A percentile compares a stretch with the other conserved stretches of the same genome.
These are phyloP conservation scores for Meganola albula DNA, from an alignment of 2,888 invertebrate species.

Conservation along the genomic window DNA sequence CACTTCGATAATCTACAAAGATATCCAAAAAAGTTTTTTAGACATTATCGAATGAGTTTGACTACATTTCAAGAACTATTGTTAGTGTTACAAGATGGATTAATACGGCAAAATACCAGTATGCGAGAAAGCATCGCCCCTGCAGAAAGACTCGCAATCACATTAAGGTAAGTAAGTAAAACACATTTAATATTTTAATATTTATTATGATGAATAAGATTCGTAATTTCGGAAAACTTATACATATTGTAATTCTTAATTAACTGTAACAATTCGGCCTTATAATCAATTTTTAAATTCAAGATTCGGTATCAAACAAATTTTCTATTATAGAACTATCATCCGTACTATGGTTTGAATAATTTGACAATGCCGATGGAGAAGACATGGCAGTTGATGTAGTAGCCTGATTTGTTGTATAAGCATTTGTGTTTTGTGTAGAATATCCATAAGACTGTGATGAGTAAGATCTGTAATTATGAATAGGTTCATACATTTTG, in stretches of 20 bases:
- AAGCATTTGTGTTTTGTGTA: no score
- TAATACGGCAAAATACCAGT: slow-evolving; percentile 9
- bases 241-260: neutral
- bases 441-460: neutral
- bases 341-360: no score
- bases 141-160: slow-evolving; percentile 7
- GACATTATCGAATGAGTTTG: slow-evolving; percentile 11
- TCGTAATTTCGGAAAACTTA: slow-evolving; percentile 3
- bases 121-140: slow-evolving; percentile 8
- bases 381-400: no score
- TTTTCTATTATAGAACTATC: no score
- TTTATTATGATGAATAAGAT: slow-evolving; percentile 1
- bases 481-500: slow-evolving; percentile 9
- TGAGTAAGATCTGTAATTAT: slow-evolving; percentile 5
- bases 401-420: no score
- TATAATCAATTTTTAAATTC: slow-evolving; percentile 3
- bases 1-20: slow-evolving; percentile 13
- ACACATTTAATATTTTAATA: slow-evolving; percentile 5
- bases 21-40: slow-evolving; percentile 7
- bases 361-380: no score
- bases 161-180: slow-evolving; percentile 10
- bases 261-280: neutral
- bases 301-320: slow-evolving; percentile 4
- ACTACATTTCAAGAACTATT: slow-evolving; percentile 12
- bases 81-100: slow-evolving; percentile 9